Evolutionary conservation across 2,888 invertebrate species (phyloP), one percentile per base, ranked within the genome.

Genomic region (Bruchidius siliquastri): DNA sequence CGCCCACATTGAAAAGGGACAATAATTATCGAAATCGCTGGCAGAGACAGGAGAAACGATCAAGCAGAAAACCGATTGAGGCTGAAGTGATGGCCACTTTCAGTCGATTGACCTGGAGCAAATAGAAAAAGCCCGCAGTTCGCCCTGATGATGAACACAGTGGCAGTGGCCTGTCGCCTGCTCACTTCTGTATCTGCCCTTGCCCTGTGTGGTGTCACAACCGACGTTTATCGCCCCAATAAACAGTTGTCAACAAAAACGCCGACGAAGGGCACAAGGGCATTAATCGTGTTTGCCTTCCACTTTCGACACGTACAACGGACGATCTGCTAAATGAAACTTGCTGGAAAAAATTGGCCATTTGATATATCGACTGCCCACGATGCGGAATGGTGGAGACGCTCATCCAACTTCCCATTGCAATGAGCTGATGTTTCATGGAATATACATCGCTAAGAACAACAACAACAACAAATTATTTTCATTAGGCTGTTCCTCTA

Each of bases 171-270:
- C 49, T 49, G 49, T 49, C 49, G 13, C 26, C 26, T 26, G 26
- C 26, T 26, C 26, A 8, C 26, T 26, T 8, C 26, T 26, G 26
- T 26, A 26, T 49, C 18, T 49, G 49, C 49, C 49, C 49, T 49
- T 49, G 49, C 49, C 49, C 49, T 49, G 49, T 49, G 68, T 68
- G 68, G 68, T 68, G 68, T 68, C 21, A 68, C 20, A 68, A 18
- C 22, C 68, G 68, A 68, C 68, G 21, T 68, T 22, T 68, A 68
- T 68, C 68, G 21, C 68, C 68, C 68, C 68, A 68, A 68, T 68
- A 68, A 68, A 68, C 68, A 68, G 68, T 68, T 68, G 68, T 68
- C 68, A 68, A 68, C 68, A 68, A 68, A 68, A 68, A 68, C 68
- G 22, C 21, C 22, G 21, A 21, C 49, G 49, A 49, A 49, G 49